Conservation (phyloP, 2,797 vertebrate genomes). For the Hylomyscus alleni region DNA sequence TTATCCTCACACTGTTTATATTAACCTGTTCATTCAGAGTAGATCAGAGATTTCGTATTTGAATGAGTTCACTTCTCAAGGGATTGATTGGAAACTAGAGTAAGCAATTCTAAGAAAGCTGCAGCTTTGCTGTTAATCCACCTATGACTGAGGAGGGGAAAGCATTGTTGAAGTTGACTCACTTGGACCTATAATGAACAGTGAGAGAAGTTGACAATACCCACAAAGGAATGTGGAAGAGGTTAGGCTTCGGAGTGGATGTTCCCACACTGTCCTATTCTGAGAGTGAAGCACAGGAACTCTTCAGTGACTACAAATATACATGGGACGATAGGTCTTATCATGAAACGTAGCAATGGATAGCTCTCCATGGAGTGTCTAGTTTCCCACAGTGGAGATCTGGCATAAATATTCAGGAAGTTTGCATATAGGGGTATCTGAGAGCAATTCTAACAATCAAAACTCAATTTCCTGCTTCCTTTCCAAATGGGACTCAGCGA, state of each 20-base stretch:
- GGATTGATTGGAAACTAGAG: neutral
- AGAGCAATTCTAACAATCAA: neutral
- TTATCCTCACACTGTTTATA: neutral
- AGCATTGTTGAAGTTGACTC: neutral
- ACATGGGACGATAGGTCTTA: neutral
- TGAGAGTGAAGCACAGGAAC: neutral
- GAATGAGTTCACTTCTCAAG: neutral
- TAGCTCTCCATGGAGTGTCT: neutral
- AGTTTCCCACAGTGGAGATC: neutral
- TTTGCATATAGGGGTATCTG: neutral
- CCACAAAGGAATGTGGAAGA: neutral
- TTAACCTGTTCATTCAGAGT: conserved; percentile 42
- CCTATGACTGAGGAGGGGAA: neutral
- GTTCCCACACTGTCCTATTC: neutral
- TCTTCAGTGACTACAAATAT: neutral
- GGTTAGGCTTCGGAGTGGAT: neutral
- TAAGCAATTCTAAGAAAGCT: conserved; percentile 8
- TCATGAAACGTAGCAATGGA: neutral
- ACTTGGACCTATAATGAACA: neutral
- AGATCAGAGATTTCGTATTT: conserved; percentile 5
- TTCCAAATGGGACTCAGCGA: neutral
- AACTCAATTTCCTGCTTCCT: conserved; percentile 18
- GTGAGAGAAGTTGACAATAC: neutral
- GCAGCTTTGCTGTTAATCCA: neutral
- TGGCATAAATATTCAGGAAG: neutral